Evolutionary conservation across 2,113 vertebrate species (phyloP).

Genomic region (Morone chrysops): DNA sequence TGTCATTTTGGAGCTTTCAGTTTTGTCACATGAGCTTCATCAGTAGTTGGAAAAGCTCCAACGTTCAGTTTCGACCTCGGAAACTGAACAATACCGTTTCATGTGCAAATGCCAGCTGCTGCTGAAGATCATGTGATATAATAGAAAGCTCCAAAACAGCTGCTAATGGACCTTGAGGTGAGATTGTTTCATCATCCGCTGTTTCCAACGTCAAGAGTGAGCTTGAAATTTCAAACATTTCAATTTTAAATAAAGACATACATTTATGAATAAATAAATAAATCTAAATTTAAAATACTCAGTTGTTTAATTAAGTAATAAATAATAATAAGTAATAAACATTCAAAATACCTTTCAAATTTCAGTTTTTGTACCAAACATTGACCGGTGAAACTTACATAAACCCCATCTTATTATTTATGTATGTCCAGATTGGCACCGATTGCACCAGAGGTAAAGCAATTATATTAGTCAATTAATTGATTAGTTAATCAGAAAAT

Average conservation of each 20-base stretch:
- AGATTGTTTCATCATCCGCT: neutral
- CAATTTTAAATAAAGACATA: neutral
- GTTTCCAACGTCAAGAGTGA: neutral
- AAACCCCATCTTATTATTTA: too few species aligned
- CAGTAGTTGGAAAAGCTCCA: neutral
- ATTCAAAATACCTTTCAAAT: too few species aligned
- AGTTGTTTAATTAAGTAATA: too few species aligned
- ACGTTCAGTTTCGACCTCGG: neutral
- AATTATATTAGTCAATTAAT: too few species aligned
- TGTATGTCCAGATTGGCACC: too few species aligned
- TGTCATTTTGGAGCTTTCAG: neutral
- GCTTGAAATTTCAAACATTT: neutral
- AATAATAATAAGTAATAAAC: too few species aligned
- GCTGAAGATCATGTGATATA: neutral
- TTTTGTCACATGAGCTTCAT: neutral
- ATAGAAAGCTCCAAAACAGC: neutral
- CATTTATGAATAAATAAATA: neutral
- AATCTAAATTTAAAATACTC: too few species aligned
- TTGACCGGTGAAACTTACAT: too few species aligned
- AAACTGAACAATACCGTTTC: neutral
- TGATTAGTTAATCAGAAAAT: too few species aligned
- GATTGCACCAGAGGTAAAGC: too few species aligned
- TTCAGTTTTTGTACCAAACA: too few species aligned
- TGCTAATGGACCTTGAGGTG: neutral
- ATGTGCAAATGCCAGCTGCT: neutral